Evolutionary conservation across 2,888 invertebrate genomes (phyloP).

Genomic region (Prosapia bicincta): DNA sequence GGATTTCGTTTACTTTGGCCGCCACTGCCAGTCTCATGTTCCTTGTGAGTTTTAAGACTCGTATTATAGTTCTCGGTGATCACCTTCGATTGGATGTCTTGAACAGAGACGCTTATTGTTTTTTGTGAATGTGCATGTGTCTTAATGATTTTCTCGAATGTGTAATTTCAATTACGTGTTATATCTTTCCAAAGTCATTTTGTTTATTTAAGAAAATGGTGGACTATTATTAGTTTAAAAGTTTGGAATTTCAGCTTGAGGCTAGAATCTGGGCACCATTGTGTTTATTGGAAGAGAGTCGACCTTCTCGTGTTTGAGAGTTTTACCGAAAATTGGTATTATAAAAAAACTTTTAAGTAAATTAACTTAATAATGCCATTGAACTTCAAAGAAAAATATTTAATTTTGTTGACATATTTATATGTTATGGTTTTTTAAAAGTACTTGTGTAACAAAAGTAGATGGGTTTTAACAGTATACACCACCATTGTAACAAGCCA

Average conservation of each 20-base stretch:
- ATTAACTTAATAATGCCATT: background rate
- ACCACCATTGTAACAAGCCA: too few relatives aligned
- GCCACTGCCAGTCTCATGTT: background rate
- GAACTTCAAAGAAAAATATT: background rate
- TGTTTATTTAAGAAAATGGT: background rate
- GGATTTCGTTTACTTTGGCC: background rate
- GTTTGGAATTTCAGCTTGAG: conserved; percentile 2
- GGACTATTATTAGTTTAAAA: background rate
- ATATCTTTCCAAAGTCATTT: background rate
- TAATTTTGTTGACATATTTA: background rate
- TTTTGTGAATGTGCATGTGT: background rate
- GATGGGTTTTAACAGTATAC: too few relatives aligned
- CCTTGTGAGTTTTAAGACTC: background rate
- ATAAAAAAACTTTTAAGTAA: background rate
- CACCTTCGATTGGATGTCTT: background rate
- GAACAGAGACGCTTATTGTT: background rate
- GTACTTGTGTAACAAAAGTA: too few relatives aligned
- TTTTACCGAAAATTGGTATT: background rate
- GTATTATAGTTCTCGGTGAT: background rate
- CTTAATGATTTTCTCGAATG: background rate
- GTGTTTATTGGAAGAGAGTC: background rate
- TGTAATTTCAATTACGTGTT: background rate
- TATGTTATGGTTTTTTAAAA: too few relatives aligned
- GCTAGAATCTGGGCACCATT: conserved; percentile 2
- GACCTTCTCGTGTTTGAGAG: background rate